Evolutionary conservation across 1,140 invertebrate species (phyloP).

Genomic region (Glossosoma conforme): DNA sequence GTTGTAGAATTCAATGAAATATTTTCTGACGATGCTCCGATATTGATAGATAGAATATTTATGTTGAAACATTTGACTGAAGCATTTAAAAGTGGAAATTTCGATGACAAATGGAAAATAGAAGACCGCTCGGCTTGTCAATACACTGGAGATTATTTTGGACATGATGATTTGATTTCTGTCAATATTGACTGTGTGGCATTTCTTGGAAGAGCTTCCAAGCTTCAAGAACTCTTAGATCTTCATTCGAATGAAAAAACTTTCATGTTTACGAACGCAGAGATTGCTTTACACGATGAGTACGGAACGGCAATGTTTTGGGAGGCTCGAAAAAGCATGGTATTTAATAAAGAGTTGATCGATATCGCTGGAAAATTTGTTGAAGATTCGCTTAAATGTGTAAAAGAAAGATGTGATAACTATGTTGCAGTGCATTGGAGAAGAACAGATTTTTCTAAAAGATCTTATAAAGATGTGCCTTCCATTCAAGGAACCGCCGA

Average conservation of each 20-base stretch:
- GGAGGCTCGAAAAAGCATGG: conserved; percentile 85
- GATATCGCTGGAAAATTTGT: conserved; percentile 70
- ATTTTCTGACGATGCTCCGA: conserved; percentile 46
- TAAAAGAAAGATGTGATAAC: conserved; percentile 60
- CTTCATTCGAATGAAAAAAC: conserved; percentile 42
- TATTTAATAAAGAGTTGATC: conserved; percentile 69
- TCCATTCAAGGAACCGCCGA: conserved; percentile 62
- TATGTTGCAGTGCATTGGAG: conserved; percentile 81
- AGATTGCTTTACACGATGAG: conserved; percentile 80
- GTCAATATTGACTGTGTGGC: conserved; percentile 69
- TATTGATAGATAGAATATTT: conserved; percentile 68
- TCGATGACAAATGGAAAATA: conserved; percentile 76
- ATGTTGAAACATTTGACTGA: conserved; percentile 83
- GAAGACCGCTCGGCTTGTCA: conserved; percentile 46
- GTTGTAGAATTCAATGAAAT: conserved; percentile 86
- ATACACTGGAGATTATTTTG: conserved; percentile 45
- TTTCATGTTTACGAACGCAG: conserved; percentile 80
- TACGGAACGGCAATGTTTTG: conserved; percentile 84
- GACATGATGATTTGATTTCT: conserved; percentile 58
- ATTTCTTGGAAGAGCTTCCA: conserved; percentile 74
- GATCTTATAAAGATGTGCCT: conserved; percentile 64
- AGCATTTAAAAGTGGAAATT: conserved; percentile 75
- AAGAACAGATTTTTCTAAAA: conserved; percentile 74
- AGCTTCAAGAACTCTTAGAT: conserved; percentile 54
- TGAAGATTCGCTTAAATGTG: conserved; percentile 59